Percentiles rank a stretch among this genome's conserved stretches.
These are phyloP conservation scores for Loxodonta africana DNA, from an alignment of 2,113 vertebrate genomes.

Conservation along the genomic window DNA sequence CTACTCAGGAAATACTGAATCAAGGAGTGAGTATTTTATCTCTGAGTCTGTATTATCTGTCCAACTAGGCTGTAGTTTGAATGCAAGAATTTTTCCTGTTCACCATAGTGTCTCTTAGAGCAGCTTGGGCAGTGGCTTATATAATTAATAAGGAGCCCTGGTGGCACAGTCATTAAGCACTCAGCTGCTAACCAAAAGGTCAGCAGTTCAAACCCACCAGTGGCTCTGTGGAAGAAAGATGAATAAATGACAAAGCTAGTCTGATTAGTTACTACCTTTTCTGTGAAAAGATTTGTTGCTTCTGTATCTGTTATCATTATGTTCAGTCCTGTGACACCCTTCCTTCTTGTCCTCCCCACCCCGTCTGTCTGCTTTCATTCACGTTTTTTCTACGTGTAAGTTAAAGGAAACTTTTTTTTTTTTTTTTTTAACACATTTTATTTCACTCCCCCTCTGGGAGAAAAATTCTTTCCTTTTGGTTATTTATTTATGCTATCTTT, in stretches of 20 bases:
- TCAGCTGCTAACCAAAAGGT: too few relatives aligned
- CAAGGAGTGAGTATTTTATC: background rate
- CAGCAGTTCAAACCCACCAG: too few relatives aligned
- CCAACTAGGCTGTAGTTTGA: background rate
- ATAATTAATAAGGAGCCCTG: background rate
- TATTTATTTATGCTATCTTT: slow-evolving; percentile 6
- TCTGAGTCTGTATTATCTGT: background rate
- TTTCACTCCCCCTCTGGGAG: background rate
- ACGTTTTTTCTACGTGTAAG: background rate
- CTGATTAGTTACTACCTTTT: slow-evolving; percentile 19
- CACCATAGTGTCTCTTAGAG: background rate
- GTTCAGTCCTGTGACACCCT: background rate
- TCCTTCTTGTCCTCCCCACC: too few relatives aligned
- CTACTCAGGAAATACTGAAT: slow-evolving; percentile 14
- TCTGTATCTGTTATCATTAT: background rate
- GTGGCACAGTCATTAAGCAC: too few relatives aligned
- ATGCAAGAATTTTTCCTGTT: background rate
- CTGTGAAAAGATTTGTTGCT: background rate
- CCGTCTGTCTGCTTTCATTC: background rate
- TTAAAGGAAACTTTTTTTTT: background rate
- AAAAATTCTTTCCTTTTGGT: slow-evolving; percentile 38
- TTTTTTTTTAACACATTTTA: background rate
- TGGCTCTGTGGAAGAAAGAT: background rate
- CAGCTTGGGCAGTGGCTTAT: background rate
- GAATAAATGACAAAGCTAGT: slow-evolving; percentile 44